Percentiles rank a stretch among this genome's conserved stretches.
These are phyloP conservation scores for Chymomyza procnemis DNA, from an alignment of 2,888 invertebrate species.

Conservation along the genomic window DNA sequence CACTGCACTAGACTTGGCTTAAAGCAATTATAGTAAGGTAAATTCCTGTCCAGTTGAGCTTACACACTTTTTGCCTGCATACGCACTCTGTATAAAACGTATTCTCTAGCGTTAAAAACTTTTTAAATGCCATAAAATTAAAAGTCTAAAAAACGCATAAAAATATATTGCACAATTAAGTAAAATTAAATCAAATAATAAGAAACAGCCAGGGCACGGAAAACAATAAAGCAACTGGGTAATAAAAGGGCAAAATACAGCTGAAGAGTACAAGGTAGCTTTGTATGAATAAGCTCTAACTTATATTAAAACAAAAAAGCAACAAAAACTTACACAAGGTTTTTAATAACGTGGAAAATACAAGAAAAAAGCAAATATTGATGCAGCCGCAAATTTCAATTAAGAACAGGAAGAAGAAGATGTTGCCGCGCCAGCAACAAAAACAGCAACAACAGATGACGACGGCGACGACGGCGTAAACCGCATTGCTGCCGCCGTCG, in stretches of 20 bases:
- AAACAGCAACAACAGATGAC: conserved; percentile 13
- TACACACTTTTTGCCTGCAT: not conserved
- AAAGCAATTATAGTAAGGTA: not conserved
- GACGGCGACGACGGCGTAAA: conserved; percentile 39
- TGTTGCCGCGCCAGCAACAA: conserved; percentile 38
- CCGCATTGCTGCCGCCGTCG: conserved; percentile 33
- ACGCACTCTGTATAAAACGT: conserved; percentile 69
- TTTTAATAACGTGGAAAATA: conserved; percentile 74
- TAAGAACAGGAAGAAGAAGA: conserved; percentile 73
- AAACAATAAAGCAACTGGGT: conserved; percentile 1
- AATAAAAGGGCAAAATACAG: not conserved
- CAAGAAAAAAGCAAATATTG: conserved; percentile 75
- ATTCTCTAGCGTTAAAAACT: conserved; percentile 44
- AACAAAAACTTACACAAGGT: conserved; percentile 69
- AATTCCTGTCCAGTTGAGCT: conserved; percentile 39
- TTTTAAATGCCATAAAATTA: conserved; percentile 26
- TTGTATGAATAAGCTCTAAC: conserved; percentile 5
- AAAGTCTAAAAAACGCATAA: conserved; percentile 54
- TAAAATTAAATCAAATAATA: conserved; percentile 54
- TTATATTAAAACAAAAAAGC: conserved; percentile 33
- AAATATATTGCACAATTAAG: conserved; percentile 59
- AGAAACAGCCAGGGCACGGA: conserved; percentile 1
- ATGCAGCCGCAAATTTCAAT: conserved; percentile 77
- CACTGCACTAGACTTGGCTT: not conserved
- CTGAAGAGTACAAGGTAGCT: not conserved